These are phyloP conservation scores for Coboldia fuscipes DNA, from an alignment of 1,140 invertebrate species.

Conservation along the genomic window DNA sequence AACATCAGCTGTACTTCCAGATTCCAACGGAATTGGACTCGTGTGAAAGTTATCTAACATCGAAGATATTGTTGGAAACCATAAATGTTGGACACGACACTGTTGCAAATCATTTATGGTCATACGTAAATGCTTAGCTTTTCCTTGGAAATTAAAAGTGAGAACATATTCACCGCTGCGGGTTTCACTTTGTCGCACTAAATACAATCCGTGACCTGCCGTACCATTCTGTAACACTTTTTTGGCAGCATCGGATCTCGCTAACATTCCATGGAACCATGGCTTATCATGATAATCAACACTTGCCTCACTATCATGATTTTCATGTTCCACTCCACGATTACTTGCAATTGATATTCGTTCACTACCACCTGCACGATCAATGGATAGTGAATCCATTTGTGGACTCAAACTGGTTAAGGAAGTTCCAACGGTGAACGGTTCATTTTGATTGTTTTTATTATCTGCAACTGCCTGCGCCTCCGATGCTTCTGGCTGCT, in stretches of 20 bases:
- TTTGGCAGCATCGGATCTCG: constrained; percentile 72
- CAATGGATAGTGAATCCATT: constrained; percentile 12
- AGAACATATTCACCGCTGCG: constrained; percentile 90
- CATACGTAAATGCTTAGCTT: constrained; percentile 71
- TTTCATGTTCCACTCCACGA: constrained; percentile 13
- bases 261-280: constrained; percentile 93
- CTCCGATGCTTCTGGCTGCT: no score
- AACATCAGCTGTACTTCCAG: constrained; percentile 87
- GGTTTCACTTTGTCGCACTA: constrained; percentile 91
- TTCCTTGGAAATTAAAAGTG: constrained; percentile 87
- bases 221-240: constrained; percentile 75
- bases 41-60: constrained; percentile 92
- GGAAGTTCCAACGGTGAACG: constrained; percentile 5
- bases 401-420: constrained; percentile 9
- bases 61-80: constrained; percentile 88
- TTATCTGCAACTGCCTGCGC: no score
- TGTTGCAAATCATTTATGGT: constrained; percentile 80
- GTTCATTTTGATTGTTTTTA: neutral
- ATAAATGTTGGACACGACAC: constrained; percentile 90
- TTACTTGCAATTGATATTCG: constrained; percentile 19
- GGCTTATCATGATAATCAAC: constrained; percentile 63
- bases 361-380: constrained; percentile 5
- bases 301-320: constrained; percentile 39
- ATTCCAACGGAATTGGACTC: constrained; percentile 91
- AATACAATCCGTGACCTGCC: constrained; percentile 79